Conservation (phyloP, 2,888 invertebrate species). For the Catocala fraxini region DNA sequence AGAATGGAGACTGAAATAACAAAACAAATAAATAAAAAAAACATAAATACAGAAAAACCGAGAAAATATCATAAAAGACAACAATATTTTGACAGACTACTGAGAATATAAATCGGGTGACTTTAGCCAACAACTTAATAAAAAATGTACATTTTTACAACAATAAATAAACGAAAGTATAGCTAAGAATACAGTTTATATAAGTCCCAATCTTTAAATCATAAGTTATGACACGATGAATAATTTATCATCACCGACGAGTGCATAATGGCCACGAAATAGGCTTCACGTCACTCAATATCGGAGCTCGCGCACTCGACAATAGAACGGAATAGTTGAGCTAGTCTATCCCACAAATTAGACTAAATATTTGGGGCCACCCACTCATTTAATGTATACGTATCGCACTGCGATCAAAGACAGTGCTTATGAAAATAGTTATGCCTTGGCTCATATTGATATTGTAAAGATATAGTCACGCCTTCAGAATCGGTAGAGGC, state of each 20-base stretch:
- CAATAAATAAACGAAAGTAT: not conserved
- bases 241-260: constrained; percentile 18
- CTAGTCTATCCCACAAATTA: constrained; percentile 42
- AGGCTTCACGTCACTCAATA: constrained; percentile 30
- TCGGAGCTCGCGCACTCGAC: constrained; percentile 21
- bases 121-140: too few species aligned
- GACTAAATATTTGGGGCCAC: constrained; percentile 63
- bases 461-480: too few species aligned
- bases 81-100: too few species aligned
- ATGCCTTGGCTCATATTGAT: not conserved
- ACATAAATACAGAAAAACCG: too few species aligned
- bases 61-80: too few species aligned
- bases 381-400: constrained; percentile 51
- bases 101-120: too few species aligned
- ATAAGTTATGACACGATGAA: constrained; percentile 23
- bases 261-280: constrained; percentile 19
- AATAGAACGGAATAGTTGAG: constrained; percentile 42
- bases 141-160: too few species aligned
- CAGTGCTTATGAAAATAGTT: constrained; percentile 6
- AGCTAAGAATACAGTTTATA: not conserved
- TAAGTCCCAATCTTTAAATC: not conserved
- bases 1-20: too few species aligned
- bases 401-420: not conserved
- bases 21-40: too few species aligned
- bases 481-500: too few species aligned